Percentiles rank a stretch among this genome's conserved stretches.
Conservation (phyloP, 2,888 invertebrate species). For the Arrhopalites spinosus region DNA sequence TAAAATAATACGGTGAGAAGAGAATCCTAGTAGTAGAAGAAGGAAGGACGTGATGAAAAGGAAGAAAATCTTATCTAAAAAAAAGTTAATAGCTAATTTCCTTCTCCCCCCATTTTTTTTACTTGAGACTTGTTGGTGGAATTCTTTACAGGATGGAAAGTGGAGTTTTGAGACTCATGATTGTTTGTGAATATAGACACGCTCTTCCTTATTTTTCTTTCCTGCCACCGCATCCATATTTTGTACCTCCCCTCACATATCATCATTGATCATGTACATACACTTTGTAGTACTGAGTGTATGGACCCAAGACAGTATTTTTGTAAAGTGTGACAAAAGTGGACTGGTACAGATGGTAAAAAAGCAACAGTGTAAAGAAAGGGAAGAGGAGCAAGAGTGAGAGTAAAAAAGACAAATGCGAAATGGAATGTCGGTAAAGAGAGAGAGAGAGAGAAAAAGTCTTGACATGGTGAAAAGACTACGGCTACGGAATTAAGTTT, state of each 20-base stretch:
- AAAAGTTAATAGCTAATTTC: slow-evolving; percentile 33
- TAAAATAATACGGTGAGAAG: background rate
- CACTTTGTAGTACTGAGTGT: background rate
- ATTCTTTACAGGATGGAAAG: background rate
- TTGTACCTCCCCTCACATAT: background rate
- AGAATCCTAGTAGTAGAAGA: background rate
- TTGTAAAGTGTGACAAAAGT: background rate
- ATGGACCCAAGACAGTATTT: background rate
- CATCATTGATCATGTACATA: background rate
- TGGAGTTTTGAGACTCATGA: too few relatives aligned
- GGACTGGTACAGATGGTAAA: background rate
- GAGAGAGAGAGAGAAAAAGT: too few relatives aligned
- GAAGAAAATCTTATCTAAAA: slow-evolving; percentile 13
- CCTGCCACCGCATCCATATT: background rate
- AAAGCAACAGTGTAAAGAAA: background rate
- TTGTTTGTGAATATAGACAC: too few relatives aligned
- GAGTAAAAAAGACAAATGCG: slow-evolving; percentile 5
- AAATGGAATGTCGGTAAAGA: slow-evolving; percentile 21
- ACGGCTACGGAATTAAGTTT: slow-evolving; percentile 17
- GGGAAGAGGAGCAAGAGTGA: background rate
- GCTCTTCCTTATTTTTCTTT: too few relatives aligned
- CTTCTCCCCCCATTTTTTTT: slow-evolving; percentile 10
- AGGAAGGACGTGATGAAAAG: slow-evolving; percentile 9
- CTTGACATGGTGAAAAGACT: slow-evolving; percentile 19
- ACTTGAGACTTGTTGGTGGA: background rate